Evolutionary conservation across 53 echinoderm and acorn worm genomes (phyloP), one percentile per base, ranked within the genome.

Genomic region (Zoroaster sp.): DNA sequence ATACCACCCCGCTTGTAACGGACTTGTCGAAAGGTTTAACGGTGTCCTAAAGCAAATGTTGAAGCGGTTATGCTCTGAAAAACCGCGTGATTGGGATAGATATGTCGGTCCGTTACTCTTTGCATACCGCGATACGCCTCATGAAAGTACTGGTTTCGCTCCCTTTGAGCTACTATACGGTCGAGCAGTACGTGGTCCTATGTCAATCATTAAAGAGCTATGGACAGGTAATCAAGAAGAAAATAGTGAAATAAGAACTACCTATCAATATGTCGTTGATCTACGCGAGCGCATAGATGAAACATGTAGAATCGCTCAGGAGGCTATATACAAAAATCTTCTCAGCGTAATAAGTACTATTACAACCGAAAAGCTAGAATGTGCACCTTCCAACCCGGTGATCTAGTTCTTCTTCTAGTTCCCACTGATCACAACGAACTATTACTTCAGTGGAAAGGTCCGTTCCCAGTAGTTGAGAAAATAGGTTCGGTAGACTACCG

Each of bases 161-260:
- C 92, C 89, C 11, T 92, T 92, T 23, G 83, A 92, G 35, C 68
- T 89, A 10, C 23, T 92, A 68, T 92, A 68, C 80, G 91, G 86
- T 18, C 54, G 91, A 5, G 67, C 67, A 15, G 91, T 91, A 2
- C 36, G 92, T 5, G 92, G 92, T 23, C 91, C 91, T 10, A 91
- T 87, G 91, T 14, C 45, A 1, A 67, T 91, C 43, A 35, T 87
- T 3, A 73, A 75, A 41, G 91, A 91, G 69, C 35, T 87, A 21
- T 91, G 78, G 77, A 87, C 91, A 1, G 77, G 52, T 4, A 20
- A 76, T 5, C 34, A 34, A 11, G 43, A 73, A 1, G 47, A 44
- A 7, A 65, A 40, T 38, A 71, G 88, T 39, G 78, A 79, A 28
- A 65, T 47, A 11, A 86, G 49, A 21, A 90, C 55, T 59, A 75